These are phyloP conservation scores for Bradypodion ventrale DNA, from an alignment of 2,797 vertebrate species.

Conservation along the genomic window DNA sequence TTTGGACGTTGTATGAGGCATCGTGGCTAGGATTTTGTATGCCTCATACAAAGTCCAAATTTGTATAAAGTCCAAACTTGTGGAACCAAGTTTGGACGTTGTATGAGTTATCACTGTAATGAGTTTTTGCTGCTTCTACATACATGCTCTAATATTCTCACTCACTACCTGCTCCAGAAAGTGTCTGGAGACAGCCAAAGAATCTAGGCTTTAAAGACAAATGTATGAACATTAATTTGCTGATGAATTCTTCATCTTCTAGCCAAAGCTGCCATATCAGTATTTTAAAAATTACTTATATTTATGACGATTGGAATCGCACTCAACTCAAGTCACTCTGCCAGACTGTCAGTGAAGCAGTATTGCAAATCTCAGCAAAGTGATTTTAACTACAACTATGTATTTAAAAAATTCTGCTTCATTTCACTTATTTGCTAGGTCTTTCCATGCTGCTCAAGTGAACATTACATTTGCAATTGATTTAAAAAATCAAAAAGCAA, in stretches of 20 bases:
- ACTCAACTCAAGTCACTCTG: not conserved
- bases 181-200: not conserved
- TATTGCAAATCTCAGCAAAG: not conserved
- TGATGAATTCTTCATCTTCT: not conserved
- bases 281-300: not conserved
- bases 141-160: not conserved
- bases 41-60: too few species aligned
- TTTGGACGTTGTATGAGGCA: too few species aligned
- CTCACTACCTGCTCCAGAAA: not conserved
- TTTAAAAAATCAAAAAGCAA: slow-evolving; percentile 41
- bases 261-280: slow-evolving; percentile 21
- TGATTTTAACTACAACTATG: not conserved
- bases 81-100: too few species aligned
- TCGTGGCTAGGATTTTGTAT: too few species aligned
- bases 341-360: not conserved
- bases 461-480: slow-evolving; percentile 33
- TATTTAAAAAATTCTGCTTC: not conserved
- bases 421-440: slow-evolving; percentile 25
- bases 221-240: not conserved
- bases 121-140: not conserved
- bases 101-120: too few species aligned
- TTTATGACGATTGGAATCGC: not conserved
- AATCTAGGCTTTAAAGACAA: not conserved
- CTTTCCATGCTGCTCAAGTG: not conserved
- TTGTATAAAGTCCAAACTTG: too few species aligned